phyloP scores from a whole-genome alignment of 2,113 vertebrate genomes.

The Hydrochoerus hydrochaeris region DNA sequence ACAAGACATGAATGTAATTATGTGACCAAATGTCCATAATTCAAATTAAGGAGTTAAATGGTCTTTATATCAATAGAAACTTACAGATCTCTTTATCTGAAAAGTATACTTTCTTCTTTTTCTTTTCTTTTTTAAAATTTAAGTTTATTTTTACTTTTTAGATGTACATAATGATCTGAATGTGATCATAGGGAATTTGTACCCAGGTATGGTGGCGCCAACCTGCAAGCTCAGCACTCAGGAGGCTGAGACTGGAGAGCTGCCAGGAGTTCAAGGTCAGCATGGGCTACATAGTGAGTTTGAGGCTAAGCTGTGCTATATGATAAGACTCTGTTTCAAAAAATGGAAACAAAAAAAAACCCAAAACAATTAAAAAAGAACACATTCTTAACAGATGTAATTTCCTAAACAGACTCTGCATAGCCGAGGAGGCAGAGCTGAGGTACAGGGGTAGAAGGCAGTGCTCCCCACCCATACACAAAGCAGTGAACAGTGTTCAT shows the following conservation, averaged over 20 bases:
- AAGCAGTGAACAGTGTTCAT: neutral
- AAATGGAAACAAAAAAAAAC: no score
- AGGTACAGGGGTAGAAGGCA: neutral
- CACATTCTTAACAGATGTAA: conserved; percentile 34
- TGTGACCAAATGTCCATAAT: neutral
- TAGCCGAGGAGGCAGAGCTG: neutral
- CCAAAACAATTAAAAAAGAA: neutral
- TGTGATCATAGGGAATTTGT: no score
- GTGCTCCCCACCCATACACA: no score
- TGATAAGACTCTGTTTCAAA: no score
- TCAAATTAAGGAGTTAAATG: neutral
- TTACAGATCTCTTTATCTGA: neutral
- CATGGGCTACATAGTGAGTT: no score
- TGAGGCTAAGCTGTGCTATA: no score
- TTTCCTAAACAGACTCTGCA: neutral
- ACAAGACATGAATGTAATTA: neutral
- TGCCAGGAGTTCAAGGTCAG: no score
- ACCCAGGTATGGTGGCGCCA: no score
- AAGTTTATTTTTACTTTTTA: neutral
- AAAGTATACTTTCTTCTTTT: neutral
- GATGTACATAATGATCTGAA: no score
- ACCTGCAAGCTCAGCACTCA: no score
- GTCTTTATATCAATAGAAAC: neutral
- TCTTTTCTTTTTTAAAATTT: neutral
- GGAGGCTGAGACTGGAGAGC: no score